Conservation (phyloP, 2,113 vertebrate genomes). For the Elephas maximus region DNA sequence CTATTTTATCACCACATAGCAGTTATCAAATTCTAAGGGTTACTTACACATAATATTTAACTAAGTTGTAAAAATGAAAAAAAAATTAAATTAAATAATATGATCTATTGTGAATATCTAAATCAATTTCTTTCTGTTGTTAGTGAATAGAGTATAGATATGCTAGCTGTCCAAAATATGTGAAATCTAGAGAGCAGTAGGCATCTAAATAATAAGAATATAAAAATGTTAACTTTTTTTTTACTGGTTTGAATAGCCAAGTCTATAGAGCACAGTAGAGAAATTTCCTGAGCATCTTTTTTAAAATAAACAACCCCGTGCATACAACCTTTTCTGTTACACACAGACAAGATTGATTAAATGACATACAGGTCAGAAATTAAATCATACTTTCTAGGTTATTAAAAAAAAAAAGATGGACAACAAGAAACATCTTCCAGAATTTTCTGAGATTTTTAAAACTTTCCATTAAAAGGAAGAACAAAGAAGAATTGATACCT, state of each 20-base stretch:
- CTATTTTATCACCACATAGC: constrained; percentile 12
- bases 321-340: not conserved
- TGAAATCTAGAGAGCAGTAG: not conserved
- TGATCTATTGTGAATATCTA: not conserved
- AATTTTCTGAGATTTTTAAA: not conserved
- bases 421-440: not conserved
- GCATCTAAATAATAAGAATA: not conserved
- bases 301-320: not conserved
- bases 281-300: not conserved
- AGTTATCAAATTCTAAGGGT: not conserved
- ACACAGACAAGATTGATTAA: not conserved
- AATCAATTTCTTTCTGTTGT: not conserved
- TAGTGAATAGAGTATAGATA: not conserved
- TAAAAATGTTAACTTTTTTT: not conserved
- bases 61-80: not conserved
- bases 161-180: not conserved
- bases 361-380: not conserved
- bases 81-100: constrained; percentile 25
- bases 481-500: too few species aligned
- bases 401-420: not conserved
- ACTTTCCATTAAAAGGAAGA: too few species aligned
- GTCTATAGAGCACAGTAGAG: not conserved
- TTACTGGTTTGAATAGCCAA: not conserved
- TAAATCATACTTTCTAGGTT: not conserved
- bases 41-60: not conserved